These are phyloP conservation scores for Drosophila ambigua DNA, from an alignment of 1,140 invertebrate genomes.

Conservation along the genomic window DNA sequence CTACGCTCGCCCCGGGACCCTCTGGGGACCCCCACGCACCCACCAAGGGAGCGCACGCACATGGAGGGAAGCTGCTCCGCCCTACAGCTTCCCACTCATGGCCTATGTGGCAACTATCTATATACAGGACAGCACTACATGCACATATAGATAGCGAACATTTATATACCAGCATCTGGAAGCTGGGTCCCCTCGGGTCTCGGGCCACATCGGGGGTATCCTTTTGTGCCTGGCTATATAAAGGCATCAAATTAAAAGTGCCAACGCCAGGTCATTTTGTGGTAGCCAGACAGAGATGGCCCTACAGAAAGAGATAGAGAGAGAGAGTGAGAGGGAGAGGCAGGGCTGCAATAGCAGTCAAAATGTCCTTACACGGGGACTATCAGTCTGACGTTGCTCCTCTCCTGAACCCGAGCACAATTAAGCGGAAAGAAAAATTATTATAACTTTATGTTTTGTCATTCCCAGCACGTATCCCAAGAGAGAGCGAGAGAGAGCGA, in stretches of 20 bases:
- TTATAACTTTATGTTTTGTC: slow-evolving; percentile 83
- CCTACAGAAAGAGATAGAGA: neutral
- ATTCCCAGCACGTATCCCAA: slow-evolving; percentile 64
- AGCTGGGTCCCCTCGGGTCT: slow-evolving; percentile 13
- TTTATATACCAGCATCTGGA: slow-evolving; percentile 20
- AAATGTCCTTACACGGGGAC: slow-evolving; percentile 53
- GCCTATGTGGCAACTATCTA: slow-evolving; percentile 23
- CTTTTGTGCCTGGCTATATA: slow-evolving; percentile 61
- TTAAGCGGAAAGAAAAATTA: slow-evolving; percentile 83
- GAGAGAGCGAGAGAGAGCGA: neutral
- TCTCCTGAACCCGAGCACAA: slow-evolving; percentile 60
- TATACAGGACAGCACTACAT: slow-evolving; percentile 29
- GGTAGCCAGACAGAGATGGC: slow-evolving; percentile 16
- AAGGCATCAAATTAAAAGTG: slow-evolving; percentile 81
- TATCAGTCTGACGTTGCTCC: slow-evolving; percentile 63
- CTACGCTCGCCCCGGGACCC: slow-evolving; percentile 52
- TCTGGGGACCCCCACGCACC: slow-evolving; percentile 26
- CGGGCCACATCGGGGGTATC: slow-evolving; percentile 14
- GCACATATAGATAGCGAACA: slow-evolving; percentile 10
- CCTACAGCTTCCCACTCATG: neutral
- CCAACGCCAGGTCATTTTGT: slow-evolving; percentile 59
- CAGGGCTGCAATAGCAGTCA: slow-evolving; percentile 16
- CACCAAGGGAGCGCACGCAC: slow-evolving; percentile 55
- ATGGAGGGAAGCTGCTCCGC: slow-evolving; percentile 31
- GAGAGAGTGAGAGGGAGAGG: slow-evolving; percentile 6